Conservation (phyloP, 2,888 invertebrate genomes). For the Tinea pellionella region DNA sequence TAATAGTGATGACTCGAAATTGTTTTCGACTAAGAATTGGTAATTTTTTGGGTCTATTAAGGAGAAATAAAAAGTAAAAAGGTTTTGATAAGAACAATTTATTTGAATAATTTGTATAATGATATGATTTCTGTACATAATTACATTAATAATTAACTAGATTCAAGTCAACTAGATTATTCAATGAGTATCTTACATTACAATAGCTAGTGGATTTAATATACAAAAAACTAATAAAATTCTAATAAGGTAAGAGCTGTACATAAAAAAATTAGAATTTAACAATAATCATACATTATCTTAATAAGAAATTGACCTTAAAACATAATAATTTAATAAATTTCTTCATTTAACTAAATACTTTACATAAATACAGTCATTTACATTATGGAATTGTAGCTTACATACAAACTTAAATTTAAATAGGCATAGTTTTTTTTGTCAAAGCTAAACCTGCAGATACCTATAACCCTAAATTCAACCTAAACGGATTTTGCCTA, state of each 20-base stretch:
- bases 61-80: constrained; percentile 24
- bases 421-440: constrained; percentile 14
- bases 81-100: constrained; percentile 61
- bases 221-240: constrained; percentile 15
- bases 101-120: constrained; percentile 66
- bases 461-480: not conserved
- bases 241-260: constrained; percentile 54
- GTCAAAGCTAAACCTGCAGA: not conserved
- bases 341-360: constrained; percentile 27
- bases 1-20: no score
- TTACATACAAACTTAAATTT: constrained; percentile 24
- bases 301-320: constrained; percentile 8
- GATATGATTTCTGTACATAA: constrained; percentile 70
- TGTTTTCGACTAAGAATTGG: no score
- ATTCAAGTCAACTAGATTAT: constrained; percentile 64
- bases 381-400: constrained; percentile 54
- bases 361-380: constrained; percentile 57
- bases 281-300: constrained; percentile 12
- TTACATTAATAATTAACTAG: constrained; percentile 64
- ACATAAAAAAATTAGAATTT: constrained; percentile 26
- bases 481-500: constrained; percentile 33
- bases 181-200: constrained; percentile 60
- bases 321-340: no score
- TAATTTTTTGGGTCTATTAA: no score
- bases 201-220: constrained; percentile 43